These are phyloP conservation scores for Coilia nasus DNA, from an alignment of 2,797 vertebrate genomes.

Conservation along the genomic window DNA sequence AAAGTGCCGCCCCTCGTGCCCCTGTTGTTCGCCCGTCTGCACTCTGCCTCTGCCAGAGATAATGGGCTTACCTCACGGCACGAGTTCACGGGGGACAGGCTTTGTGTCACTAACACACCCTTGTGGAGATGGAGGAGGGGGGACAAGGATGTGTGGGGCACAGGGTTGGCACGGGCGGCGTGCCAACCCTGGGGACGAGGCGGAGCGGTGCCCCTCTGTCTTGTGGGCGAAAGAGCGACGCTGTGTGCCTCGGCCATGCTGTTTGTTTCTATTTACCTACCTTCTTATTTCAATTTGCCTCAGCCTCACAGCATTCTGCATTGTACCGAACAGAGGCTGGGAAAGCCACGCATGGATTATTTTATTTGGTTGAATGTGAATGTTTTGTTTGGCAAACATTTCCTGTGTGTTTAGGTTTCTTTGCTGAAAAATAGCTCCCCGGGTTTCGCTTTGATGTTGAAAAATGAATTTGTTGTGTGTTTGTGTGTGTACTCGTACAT, in stretches of 20 bases:
- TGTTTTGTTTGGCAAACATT: constrained; percentile 17
- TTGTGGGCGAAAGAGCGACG: neutral
- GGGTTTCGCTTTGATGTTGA: constrained; percentile 39
- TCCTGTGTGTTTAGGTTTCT: constrained; percentile 31
- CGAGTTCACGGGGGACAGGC: neutral
- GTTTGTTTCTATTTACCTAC: constrained; percentile 38
- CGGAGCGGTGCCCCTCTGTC: neutral
- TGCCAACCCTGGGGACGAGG: neutral
- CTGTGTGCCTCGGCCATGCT: neutral
- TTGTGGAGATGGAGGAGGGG: neutral
- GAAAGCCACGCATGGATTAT: neutral
- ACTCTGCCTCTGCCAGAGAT: constrained; percentile 33
- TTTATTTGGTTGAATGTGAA: neutral
- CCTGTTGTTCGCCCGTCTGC: constrained; percentile 40
- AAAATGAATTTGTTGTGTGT: constrained; percentile 32
- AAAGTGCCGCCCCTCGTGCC: neutral
- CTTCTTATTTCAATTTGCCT: constrained; percentile 47
- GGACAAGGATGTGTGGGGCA: too few relatives aligned
- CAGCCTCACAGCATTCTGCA: constrained; percentile 24
- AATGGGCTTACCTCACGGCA: neutral
- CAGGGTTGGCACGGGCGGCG: neutral
- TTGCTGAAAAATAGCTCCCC: constrained; percentile 32
- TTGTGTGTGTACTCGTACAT: constrained; percentile 4
- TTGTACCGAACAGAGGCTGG: constrained; percentile 29
- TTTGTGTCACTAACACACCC: neutral